Evolutionary conservation across 2,113 vertebrate species (phyloP), one percentile per base, ranked within the genome.

Genomic region (Ondatra zibethicus): DNA sequence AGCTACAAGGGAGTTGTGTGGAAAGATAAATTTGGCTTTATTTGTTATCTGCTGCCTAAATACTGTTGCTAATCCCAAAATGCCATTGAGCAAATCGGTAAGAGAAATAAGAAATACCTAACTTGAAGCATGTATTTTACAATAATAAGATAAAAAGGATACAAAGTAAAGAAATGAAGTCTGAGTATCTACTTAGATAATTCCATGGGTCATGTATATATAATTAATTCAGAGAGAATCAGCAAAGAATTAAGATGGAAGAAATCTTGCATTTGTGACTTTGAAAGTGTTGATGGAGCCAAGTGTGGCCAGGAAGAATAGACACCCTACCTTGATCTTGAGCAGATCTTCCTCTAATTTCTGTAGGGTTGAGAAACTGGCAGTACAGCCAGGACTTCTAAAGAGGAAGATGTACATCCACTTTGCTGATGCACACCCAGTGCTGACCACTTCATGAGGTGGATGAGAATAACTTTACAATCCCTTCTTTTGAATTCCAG

Each of bases 181-280:
- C 88, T 89, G 93, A 97, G 93, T 76, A 91, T 96, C 52, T 0
- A 88, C 81, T 0, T 0, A 93, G 58, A 73, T 39, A 84, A 68
- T 9, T 96, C 98, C 93, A 2, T 82, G 95, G n/a, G 95, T 98
- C 97, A 92, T 94, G 29, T 89, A 98, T 77, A 94, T n/a, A 91
- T 42, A 97, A 97, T 96, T 97, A 96, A 82, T 93, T 96, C 96
- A 89, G 98, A 98, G 96, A 96, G 97, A 97, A 94, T 92, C 50
- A 95, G 14, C 42, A n/a, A 93, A 87, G 66, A 36, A 95, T 94
- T 97, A 93, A 92, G 45, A 86, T 86, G 88, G 76, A 93, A 31
- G n/a, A 80, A 93, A 96, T 94, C 93, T 63, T 82, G 55, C 91
- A 90, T 81, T 84, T 97, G 95, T 93, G 96, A 94, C 61, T 73